A percentile compares a stretch with the other conserved stretches of the same genome.
Evolutionary conservation across 1,140 invertebrate species (phyloP).

Genomic region (Drosophila tsacasi): DNA sequence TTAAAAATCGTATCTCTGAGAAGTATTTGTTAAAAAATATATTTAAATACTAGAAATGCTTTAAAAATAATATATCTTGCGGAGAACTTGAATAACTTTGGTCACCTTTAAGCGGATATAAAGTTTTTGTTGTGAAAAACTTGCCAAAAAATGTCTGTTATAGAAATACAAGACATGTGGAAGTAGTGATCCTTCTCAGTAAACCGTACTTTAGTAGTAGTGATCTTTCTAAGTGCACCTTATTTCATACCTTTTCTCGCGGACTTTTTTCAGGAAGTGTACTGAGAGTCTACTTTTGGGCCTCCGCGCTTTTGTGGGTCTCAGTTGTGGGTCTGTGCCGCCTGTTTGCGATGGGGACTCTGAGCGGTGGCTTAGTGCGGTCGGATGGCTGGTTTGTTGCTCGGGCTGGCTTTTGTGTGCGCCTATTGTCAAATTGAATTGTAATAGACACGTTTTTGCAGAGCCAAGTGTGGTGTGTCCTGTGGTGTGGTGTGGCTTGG

Average conservation of each 20-base stretch:
- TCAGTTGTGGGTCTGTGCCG: conserved; percentile 11
- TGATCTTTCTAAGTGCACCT: too few relatives aligned
- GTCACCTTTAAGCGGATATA: too few relatives aligned
- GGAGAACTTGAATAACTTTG: too few relatives aligned
- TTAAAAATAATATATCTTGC: neutral
- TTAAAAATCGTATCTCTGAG: neutral
- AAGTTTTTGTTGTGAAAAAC: too few relatives aligned
- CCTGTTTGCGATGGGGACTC: conserved; percentile 24
- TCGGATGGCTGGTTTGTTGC: conserved; percentile 62
- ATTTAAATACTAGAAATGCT: too few relatives aligned
- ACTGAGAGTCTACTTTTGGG: conserved; percentile 54
- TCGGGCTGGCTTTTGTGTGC: conserved; percentile 74
- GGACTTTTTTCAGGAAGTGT: conserved; percentile 3
- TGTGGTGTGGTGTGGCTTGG: conserved; percentile 9
- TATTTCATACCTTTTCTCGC: neutral
- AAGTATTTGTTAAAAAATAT: neutral
- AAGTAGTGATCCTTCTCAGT: too few relatives aligned
- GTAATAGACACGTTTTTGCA: conserved; percentile 81
- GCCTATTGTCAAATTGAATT: conserved; percentile 83
- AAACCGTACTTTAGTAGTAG: neutral
- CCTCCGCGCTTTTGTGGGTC: conserved; percentile 26
- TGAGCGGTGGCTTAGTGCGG: conserved; percentile 66
- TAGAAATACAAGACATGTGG: too few relatives aligned
- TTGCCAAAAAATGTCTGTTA: too few relatives aligned
- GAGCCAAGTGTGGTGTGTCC: conserved; percentile 34